Percentiles rank a stretch among this genome's conserved stretches.
Conservation (phyloP, 2,888 invertebrate species). For the Agriopis marginaria region DNA sequence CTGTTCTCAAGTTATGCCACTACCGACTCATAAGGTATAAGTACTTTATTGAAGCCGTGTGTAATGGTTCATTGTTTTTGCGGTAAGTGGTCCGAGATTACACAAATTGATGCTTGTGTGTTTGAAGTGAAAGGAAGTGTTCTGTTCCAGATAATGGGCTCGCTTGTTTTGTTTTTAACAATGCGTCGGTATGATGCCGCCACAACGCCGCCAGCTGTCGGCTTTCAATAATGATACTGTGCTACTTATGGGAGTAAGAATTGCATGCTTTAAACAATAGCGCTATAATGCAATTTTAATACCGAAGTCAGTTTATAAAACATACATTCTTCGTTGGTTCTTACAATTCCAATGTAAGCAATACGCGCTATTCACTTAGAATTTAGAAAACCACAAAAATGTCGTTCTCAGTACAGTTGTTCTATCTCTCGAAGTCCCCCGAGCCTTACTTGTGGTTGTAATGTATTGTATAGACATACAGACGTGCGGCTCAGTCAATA, state of each 20-base stretch:
- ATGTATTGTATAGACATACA: too few relatives aligned
- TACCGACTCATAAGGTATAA: slow-evolving; percentile 9
- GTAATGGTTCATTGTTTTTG: slow-evolving; percentile 78
- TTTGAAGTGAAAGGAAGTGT: slow-evolving; percentile 76
- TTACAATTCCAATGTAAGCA: not conserved
- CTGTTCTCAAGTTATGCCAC: not conserved
- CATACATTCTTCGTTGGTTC: not conserved
- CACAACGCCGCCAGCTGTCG: slow-evolving; percentile 16
- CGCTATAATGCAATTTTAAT: slow-evolving; percentile 6
- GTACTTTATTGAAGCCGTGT: slow-evolving; percentile 51
- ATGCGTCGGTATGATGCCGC: slow-evolving; percentile 54
- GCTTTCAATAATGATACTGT: slow-evolving; percentile 27
- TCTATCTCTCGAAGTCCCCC: too few relatives aligned
- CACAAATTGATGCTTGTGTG: slow-evolving; percentile 72
- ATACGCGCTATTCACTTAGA: not conserved
- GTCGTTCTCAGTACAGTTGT: not conserved
- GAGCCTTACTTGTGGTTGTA: too few relatives aligned
- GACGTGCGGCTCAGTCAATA: too few relatives aligned
- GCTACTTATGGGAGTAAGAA: slow-evolving; percentile 10
- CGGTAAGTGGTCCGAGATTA: slow-evolving; percentile 72
- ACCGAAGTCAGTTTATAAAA: slow-evolving; percentile 13
- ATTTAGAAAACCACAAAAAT: not conserved
- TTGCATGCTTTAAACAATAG: slow-evolving; percentile 26
- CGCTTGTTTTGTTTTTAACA: slow-evolving; percentile 67
- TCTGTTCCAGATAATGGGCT: slow-evolving; percentile 65